Base-by-base conservation (phyloP, 2,888 invertebrate species). In the Onthophagus sagittarius region DNA sequence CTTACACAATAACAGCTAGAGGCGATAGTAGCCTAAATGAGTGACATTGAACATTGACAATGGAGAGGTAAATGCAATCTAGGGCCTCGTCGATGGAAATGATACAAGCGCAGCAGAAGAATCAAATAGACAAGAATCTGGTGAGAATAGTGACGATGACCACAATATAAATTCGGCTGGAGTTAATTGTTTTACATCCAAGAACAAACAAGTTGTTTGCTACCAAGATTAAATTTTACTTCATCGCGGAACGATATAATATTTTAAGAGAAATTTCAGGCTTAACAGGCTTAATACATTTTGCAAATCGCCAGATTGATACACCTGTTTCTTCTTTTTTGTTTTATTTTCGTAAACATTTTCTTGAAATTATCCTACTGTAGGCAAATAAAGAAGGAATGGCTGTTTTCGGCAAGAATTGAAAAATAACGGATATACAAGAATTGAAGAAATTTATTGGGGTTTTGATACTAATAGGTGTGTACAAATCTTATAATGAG, bases 381-480 rank as follows among this genome's bases (percentile, higher is more conserved):
- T 6, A 13, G 63, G n/a, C 9, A 2, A 63, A 63, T 63, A 15
- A 7, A 11, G 63, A 63, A 11, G 11, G 63, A 63, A n/a, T 9
- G 13, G 15, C n/a, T 3, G 63, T 63, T 23, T 23, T 23, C 23
- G 23, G 23, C 23, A 23, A 62, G n/a, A 63, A 7, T 15, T 7
- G 0, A 13, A n/a, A 6, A 63, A 63, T 9, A 63, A 63, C 2
- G 7, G 13, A 11, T n/a, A 1, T 63, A 1, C 63, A n/a, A 63
- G 63, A 62, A 62, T n/a, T 63, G 13, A 63, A n/a, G 63, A 63
- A 63, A n/a, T 63, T 63, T 63, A 63, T 63, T 63, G 63, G 9
- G n/a, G 63, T 63, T 63, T 63, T 63, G 63, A n/a, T 63, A 63
- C 63, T 63, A n/a, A 63, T 63, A 11, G 63, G 63, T 7, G 63